Percentiles rank a stretch among this genome's conserved stretches.
Conservation (phyloP, 37 sponge, comb jelly and placozoan species). For the Chondrilla cf. caribensis region DNA sequence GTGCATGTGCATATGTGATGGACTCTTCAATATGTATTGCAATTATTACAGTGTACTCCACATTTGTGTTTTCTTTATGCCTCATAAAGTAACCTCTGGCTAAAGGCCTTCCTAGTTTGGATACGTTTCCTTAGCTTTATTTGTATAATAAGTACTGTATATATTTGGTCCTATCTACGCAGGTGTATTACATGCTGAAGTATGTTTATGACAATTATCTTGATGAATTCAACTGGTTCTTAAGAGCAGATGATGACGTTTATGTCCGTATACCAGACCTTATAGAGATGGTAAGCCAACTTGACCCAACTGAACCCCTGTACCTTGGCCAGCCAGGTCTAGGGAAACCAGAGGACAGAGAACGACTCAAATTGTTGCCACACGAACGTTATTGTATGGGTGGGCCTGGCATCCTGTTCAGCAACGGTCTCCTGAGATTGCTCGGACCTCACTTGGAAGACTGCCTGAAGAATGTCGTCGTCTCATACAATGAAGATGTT, state of each 20-base stretch:
- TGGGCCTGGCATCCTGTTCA: slow-evolving; percentile 30
- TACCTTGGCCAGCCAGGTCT: slow-evolving; percentile 28
- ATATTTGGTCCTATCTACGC: no score
- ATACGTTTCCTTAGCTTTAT: no score
- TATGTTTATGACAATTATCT: slow-evolving; percentile 27
- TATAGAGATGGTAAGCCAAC: background rate
- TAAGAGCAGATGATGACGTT: slow-evolving; percentile 42
- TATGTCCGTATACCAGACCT: slow-evolving; percentile 25
- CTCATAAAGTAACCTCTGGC: no score
- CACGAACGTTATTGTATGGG: slow-evolving; percentile 46
- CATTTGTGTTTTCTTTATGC: no score
- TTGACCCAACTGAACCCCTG: slow-evolving; percentile 14
- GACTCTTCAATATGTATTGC: no score
- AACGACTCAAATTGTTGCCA: slow-evolving; percentile 19
- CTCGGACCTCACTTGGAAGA: slow-evolving; percentile 28
- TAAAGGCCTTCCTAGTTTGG: no score
- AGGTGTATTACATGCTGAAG: slow-evolving; percentile 45
- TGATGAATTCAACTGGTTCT: slow-evolving; percentile 41
- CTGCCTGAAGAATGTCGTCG: slow-evolving; percentile 21
- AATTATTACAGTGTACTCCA: no score
- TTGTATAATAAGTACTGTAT: no score
- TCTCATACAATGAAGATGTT: slow-evolving; percentile 40
- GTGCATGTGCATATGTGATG: no score
- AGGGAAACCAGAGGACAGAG: slow-evolving; percentile 28
- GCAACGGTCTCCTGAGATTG: slow-evolving; percentile 8